phyloP scores from a whole-genome alignment of 1,140 invertebrate species.

The Centruroides vittatus region DNA sequence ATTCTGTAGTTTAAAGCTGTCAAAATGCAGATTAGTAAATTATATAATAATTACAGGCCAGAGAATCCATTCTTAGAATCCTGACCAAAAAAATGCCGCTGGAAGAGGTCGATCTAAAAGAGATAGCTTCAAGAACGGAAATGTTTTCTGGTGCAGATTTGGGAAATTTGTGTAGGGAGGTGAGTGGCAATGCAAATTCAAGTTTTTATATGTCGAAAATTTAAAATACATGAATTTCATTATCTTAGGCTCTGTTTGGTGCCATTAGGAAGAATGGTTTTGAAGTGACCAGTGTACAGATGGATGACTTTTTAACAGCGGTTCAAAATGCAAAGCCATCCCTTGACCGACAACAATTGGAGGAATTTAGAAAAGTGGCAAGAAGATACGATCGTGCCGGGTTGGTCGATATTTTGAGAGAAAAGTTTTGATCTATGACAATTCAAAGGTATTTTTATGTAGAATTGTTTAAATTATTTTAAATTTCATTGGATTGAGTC shows the following conservation, averaged over 20 bases:
- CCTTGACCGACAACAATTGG: conserved; percentile 29
- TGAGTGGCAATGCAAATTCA: conserved; percentile 19
- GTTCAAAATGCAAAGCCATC: conserved; percentile 21
- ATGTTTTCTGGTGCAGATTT: conserved; percentile 65
- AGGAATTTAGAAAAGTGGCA: conserved; percentile 24
- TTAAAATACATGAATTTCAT: too few species aligned
- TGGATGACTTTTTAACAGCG: conserved; percentile 21
- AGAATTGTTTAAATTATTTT: too few species aligned
- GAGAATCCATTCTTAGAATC: conserved; percentile 44
- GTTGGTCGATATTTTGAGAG: too few species aligned
- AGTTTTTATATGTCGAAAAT: too few species aligned
- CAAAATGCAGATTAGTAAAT: not conserved
- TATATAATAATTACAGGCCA: conserved; percentile 26
- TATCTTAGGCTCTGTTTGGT: conserved; percentile 24
- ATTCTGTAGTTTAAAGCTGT: conserved; percentile 4
- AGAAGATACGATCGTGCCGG: not conserved
- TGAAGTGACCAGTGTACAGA: conserved; percentile 14
- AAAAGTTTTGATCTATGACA: too few species aligned
- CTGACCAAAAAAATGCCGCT: conserved; percentile 45
- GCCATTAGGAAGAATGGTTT: conserved; percentile 26
- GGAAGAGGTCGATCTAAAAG: conserved; percentile 39
- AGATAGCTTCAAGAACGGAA: conserved; percentile 43
- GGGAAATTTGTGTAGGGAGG: conserved; percentile 49
- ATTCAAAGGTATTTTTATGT: too few species aligned
- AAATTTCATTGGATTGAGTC: too few species aligned